Percentiles rank a stretch among this genome's conserved stretches.
phyloP scores from a whole-genome alignment of 2,113 vertebrate genomes.

The Oxygymnocypris stewartii region DNA sequence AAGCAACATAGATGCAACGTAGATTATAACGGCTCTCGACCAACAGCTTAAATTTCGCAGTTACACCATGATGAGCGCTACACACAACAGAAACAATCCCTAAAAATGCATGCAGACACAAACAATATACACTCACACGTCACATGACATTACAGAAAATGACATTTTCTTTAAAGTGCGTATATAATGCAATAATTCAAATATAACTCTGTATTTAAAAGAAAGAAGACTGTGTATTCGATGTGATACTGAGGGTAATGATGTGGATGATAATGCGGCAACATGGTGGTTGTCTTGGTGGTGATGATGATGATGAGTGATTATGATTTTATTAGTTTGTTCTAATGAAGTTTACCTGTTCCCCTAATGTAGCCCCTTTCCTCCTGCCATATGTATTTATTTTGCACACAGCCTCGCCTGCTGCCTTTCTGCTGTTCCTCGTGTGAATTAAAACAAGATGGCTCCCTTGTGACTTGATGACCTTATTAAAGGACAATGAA shows the following conservation, averaged over 20 bases:
- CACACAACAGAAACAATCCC: constrained; percentile 11
- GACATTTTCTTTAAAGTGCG: constrained; percentile 77
- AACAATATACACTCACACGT: constrained; percentile 68
- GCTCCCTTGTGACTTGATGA: constrained; percentile 61
- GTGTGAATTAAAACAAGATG: constrained; percentile 53
- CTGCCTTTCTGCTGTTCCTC: constrained; percentile 39
- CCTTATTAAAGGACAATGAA: constrained; percentile 74
- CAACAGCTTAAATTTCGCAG: constrained; percentile 29
- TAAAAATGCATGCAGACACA: constrained; percentile 51
- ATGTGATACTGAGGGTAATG: background rate
- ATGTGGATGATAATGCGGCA: constrained; percentile 12
- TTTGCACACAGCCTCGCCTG: constrained; percentile 52
- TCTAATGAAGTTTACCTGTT: constrained; percentile 56
- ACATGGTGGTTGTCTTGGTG: constrained; percentile 37
- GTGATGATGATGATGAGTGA: constrained; percentile 49
- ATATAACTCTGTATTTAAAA: constrained; percentile 74
- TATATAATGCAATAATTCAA: constrained; percentile 84
- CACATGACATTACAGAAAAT: constrained; percentile 59
- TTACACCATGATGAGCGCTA: background rate
- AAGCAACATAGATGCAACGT: constrained; percentile 32
- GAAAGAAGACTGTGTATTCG: constrained; percentile 26
- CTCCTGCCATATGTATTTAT: constrained; percentile 48
- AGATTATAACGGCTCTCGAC: background rate
- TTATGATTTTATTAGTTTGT: constrained; percentile 55
- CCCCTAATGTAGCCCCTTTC: constrained; percentile 14